A percentile compares a stretch with the other conserved stretches of the same genome.
These are phyloP conservation scores for Drosophila anceps DNA, from an alignment of 2,888 invertebrate species.

Conservation along the genomic window DNA sequence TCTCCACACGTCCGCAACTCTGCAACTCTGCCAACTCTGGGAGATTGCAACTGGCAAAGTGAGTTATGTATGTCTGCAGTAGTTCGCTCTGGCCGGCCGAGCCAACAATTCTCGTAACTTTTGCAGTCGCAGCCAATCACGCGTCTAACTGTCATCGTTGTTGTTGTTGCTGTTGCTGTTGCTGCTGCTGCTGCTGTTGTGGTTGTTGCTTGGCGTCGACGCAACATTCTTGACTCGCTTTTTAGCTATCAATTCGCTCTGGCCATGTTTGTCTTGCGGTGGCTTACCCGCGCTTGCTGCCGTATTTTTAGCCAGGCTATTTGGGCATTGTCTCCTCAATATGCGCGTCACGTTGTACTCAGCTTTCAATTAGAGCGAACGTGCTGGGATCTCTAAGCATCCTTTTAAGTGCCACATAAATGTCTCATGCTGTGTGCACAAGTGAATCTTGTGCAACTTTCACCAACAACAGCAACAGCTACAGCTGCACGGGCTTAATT, in stretches of 20 bases:
- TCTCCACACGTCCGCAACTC: conserved; percentile 33
- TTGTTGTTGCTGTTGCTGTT: conserved; percentile 22
- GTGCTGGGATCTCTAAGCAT: conserved; percentile 72
- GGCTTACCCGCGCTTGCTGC: conserved; percentile 15
- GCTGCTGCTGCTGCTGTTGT: conserved; percentile 12
- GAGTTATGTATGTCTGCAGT: conserved; percentile 77
- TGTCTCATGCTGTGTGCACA: conserved; percentile 67
- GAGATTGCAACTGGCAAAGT: conserved; percentile 48
- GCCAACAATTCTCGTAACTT: conserved; percentile 48
- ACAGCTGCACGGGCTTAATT: conserved; percentile 42
- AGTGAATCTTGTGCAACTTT: conserved; percentile 76
- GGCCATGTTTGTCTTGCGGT: conserved; percentile 53
- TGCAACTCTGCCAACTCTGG: conserved; percentile 20
- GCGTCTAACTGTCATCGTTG: conserved; percentile 66
- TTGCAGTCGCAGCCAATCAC: conserved; percentile 64
- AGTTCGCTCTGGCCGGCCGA: conserved; percentile 34
- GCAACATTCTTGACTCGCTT: conserved; percentile 73
- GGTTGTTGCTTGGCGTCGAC: conserved; percentile 51
- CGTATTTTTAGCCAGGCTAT: conserved; percentile 48
- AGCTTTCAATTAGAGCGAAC: conserved; percentile 76
- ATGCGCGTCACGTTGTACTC: conserved; percentile 66
- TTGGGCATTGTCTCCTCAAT: conserved; percentile 49
- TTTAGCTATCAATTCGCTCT: conserved; percentile 64
- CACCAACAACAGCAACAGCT: conserved; percentile 46
- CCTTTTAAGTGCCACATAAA: conserved; percentile 77